Evolutionary conservation across 2,797 vertebrate species (phyloP), one percentile per base, ranked within the genome.

Genomic region (Crotalus adamanteus): DNA sequence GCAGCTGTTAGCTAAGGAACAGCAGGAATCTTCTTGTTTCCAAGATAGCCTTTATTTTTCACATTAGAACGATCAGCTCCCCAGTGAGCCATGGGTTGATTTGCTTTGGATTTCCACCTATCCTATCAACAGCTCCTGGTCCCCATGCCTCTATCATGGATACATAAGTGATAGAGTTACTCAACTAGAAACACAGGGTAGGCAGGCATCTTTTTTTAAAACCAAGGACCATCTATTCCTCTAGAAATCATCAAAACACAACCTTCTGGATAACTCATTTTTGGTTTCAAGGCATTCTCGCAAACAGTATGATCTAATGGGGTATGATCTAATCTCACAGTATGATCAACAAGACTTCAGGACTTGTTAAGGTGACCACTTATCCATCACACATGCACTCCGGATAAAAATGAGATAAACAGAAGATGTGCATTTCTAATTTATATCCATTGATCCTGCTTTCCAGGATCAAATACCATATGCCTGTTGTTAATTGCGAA

Each of bases 31-130:
- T 56, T 20, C 1, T 73, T 53, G 31, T 42, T 92, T 88, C 91
- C 26, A 61, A 90, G 20, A 3, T 11, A 69, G 78, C 86, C 96
- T 97, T 94, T 31, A 37, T 92, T 95, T 47, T 92, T 94, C 7
- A 0, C 3, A 51, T 94, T 93, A 94, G 93, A n/a, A 94, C 95
- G 47, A 55, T 93, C 5, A 93, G 89, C 90, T 97, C 95, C 96
- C 94, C 78, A 25, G 95, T 91, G 89, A 92, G 61, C 95, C 6
- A 22, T 85, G 3, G 91, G 26, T 78, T 93, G 94, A 69, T 93
- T 96, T 57, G 18, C 92, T 95, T 97, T 97, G 95, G 59, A 94
- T 93, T 92, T 37, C 5, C 0, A 95, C 95, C 96, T 97, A 93
- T 90, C n/a, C 92, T n/a, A 22, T 59, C 78, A 91, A 63, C 90